phyloP scores from a whole-genome alignment of 1,140 invertebrate genomes.

The Drosophila nikananu region DNA sequence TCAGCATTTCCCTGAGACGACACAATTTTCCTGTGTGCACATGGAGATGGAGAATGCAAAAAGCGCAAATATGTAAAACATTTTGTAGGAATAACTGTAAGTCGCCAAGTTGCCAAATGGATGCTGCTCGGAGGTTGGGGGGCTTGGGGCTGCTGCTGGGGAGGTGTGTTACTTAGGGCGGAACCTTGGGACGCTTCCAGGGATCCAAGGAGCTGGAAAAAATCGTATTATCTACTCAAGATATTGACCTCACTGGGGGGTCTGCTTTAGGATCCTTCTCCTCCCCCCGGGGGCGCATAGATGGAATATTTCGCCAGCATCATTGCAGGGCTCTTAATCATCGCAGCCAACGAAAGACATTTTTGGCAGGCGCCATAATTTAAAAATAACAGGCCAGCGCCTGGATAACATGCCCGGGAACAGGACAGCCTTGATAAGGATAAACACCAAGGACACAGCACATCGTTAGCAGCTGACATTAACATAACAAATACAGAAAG shows the following conservation, averaged over 20 bases:
- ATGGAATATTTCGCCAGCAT: constrained; percentile 16
- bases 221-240: constrained; percentile 41
- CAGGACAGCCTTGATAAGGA: constrained; percentile 36
- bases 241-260: constrained; percentile 36
- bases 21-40: constrained; percentile 41
- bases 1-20: constrained; percentile 1
- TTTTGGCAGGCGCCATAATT: constrained; percentile 49
- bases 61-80: constrained; percentile 73
- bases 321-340: constrained; percentile 50
- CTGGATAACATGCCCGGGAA: constrained; percentile 5
- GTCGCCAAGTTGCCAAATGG: constrained; percentile 52
- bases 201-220: constrained; percentile 10
- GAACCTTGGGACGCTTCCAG: background rate
- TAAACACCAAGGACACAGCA: constrained; percentile 36
- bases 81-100: constrained; percentile 57
- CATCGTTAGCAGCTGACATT: constrained; percentile 52
- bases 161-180: constrained; percentile 9
- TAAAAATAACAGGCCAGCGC: constrained; percentile 44
- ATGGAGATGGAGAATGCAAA: constrained; percentile 37
- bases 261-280: background rate
- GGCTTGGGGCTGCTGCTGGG: background rate
- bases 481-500: constrained; percentile 38
- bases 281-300: background rate
- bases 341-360: constrained; percentile 35
- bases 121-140: constrained; percentile 3